A percentile compares a stretch with the other conserved stretches of the same genome.
Evolutionary conservation across 2,113 vertebrate genomes (phyloP).

Genomic region (Panthera tigris): DNA sequence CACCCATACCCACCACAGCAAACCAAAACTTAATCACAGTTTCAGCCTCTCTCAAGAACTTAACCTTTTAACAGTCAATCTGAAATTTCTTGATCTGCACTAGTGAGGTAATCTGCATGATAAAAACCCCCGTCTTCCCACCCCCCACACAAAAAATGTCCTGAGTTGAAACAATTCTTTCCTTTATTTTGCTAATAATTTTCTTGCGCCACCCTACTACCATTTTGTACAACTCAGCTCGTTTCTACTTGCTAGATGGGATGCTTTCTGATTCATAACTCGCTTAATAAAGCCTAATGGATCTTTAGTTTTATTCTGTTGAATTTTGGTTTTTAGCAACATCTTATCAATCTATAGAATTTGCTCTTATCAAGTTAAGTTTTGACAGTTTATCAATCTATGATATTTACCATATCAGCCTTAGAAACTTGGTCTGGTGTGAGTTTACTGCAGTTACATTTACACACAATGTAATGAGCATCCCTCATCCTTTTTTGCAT

Average conservation of each 20-base stretch:
- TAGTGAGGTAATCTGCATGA: not conserved
- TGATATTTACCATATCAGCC: not conserved
- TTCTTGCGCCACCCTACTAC: not conserved
- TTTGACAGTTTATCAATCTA: not conserved
- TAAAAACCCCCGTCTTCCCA: not conserved
- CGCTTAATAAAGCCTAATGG: not conserved
- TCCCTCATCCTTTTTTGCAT: not conserved
- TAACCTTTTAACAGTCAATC: not conserved
- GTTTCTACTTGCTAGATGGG: not conserved
- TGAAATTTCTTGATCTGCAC: not conserved
- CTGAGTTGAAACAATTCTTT: not conserved
- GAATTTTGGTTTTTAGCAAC: not conserved
- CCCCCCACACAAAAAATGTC: not conserved
- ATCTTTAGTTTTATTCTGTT: not conserved
- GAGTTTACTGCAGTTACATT: not conserved
- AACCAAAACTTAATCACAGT: not conserved
- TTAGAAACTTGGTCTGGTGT: not conserved
- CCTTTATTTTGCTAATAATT: not conserved
- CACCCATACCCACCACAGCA: not conserved
- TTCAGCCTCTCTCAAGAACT: not conserved
- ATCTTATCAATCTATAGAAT: not conserved
- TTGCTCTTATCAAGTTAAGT: conserved; percentile 31
- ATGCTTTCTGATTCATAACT: not conserved
- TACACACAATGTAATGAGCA: not conserved
- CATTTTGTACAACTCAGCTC: not conserved